These are phyloP conservation scores for Geotrypetes seraphini DNA, from an alignment of 2,797 vertebrate genomes.

Conservation along the genomic window DNA sequence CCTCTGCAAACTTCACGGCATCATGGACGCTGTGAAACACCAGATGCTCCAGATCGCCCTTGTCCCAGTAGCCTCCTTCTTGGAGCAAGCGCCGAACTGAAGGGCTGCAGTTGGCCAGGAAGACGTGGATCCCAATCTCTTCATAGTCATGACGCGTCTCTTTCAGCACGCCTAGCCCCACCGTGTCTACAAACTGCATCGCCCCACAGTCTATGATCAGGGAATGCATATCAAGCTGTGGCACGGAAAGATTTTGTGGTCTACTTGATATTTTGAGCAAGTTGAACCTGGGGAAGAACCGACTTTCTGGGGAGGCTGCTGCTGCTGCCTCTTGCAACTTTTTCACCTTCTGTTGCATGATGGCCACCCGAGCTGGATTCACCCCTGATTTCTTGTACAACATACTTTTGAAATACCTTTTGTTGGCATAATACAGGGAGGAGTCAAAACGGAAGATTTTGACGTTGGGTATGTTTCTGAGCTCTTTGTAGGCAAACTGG, in stretches of 20 bases:
- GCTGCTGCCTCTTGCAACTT: background rate
- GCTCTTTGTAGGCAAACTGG: slow-evolving; percentile 31
- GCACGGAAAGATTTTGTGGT: background rate
- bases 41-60: background rate
- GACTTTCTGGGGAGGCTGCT: background rate
- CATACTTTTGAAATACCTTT: slow-evolving; percentile 37
- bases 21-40: slow-evolving; percentile 38
- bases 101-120: slow-evolving; percentile 44
- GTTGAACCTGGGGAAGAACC: background rate
- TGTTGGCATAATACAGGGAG: slow-evolving; percentile 45
- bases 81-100: slow-evolving; percentile 23
- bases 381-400: slow-evolving; percentile 31
- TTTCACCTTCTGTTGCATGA: background rate
- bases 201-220: slow-evolving; percentile 42
- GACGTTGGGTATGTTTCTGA: slow-evolving; percentile 27
- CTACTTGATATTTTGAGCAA: slow-evolving; percentile 11
- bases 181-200: slow-evolving; percentile 43
- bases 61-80: slow-evolving; percentile 26
- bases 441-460: slow-evolving; percentile 44
- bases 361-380: slow-evolving; percentile 19
- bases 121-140: slow-evolving; percentile 21
- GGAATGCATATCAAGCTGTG: slow-evolving; percentile 20
- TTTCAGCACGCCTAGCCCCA: slow-evolving; percentile 28
- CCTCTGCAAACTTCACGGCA: slow-evolving; percentile 30
- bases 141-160: slow-evolving; percentile 16